Percentiles rank a stretch among this genome's conserved stretches.
These are phyloP conservation scores for Oreortyx pictus DNA, from an alignment of 2,797 vertebrate genomes.

Conservation along the genomic window DNA sequence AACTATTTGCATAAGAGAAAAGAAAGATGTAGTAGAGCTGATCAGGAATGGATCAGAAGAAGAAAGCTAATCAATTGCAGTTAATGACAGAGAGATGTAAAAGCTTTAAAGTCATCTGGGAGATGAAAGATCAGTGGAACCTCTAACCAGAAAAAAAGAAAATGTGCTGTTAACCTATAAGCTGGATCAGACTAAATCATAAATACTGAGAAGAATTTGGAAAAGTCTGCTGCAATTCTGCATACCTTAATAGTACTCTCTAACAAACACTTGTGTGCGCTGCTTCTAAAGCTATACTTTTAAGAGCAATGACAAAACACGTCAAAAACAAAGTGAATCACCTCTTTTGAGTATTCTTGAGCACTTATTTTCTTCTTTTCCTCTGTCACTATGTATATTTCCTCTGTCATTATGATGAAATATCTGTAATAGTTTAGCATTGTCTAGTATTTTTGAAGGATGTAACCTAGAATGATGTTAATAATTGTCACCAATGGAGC, in stretches of 20 bases:
- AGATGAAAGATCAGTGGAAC: not conserved
- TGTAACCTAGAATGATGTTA: not conserved
- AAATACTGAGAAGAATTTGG: not conserved
- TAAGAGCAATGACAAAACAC: not conserved
- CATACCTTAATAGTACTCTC: not conserved
- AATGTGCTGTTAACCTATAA: not conserved
- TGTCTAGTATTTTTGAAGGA: not conserved
- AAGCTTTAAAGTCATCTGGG: not conserved
- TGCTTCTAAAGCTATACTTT: not conserved
- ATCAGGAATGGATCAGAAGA: conserved; percentile 24
- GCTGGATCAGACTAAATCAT: not conserved
- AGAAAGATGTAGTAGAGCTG: not conserved
- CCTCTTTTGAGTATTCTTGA: not conserved
- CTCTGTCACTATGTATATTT: not conserved
- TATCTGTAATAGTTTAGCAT: not conserved
- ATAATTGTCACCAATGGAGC: not conserved
- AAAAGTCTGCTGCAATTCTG: not conserved
- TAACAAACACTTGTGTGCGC: not conserved
- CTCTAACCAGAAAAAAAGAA: not conserved
- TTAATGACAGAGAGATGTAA: not conserved
- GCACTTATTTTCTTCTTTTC: not conserved
- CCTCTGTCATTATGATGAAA: not conserved
- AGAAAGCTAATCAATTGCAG: conserved; percentile 42
- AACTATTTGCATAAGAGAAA: not conserved
- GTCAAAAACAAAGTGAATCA: not conserved